Conservation (phyloP, 1,140 invertebrate species). For the Maconellicoccus hirsutus region DNA sequence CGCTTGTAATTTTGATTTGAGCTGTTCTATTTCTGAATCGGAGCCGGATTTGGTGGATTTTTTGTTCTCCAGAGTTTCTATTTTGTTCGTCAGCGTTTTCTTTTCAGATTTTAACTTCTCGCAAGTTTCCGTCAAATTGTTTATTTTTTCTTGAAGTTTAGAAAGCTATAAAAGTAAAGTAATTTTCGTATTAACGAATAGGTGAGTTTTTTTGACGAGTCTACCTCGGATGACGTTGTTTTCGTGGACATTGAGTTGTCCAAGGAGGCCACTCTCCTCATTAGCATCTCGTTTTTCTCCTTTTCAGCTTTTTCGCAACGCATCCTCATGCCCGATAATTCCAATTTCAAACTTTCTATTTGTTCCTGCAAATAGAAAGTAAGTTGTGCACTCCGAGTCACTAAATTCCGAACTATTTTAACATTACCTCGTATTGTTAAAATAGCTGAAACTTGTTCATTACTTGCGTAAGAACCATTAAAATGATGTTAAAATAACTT, state of each 20-base stretch:
- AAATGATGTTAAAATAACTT: too few relatives aligned
- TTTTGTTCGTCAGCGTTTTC: slow-evolving; percentile 53
- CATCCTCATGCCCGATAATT: slow-evolving; percentile 43
- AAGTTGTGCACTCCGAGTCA: neutral
- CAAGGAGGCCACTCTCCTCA: slow-evolving; percentile 59
- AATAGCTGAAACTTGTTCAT: too few relatives aligned
- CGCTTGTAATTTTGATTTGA: slow-evolving; percentile 64
- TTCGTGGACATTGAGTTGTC: slow-evolving; percentile 59
- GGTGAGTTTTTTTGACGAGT: too few relatives aligned
- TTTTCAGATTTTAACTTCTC: slow-evolving; percentile 74
- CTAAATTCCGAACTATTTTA: too few relatives aligned
- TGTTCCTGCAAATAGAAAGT: slow-evolving; percentile 29
- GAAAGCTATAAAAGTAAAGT: slow-evolving; percentile 36
- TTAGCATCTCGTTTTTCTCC: slow-evolving; percentile 74
- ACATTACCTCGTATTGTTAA: too few relatives aligned
- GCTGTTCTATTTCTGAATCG: slow-evolving; percentile 48
- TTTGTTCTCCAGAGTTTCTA: slow-evolving; percentile 54
- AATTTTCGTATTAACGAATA: neutral
- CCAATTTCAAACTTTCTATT: slow-evolving; percentile 44
- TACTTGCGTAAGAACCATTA: too few relatives aligned
- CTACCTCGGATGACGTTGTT: slow-evolving; percentile 47
- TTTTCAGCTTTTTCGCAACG: slow-evolving; percentile 66
- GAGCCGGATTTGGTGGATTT: slow-evolving; percentile 28
- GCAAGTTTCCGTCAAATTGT: slow-evolving; percentile 61
- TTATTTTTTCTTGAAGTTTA: slow-evolving; percentile 67